Conservation (phyloP, 2,888 invertebrate genomes). For the Boloria euphrosyne region DNA sequence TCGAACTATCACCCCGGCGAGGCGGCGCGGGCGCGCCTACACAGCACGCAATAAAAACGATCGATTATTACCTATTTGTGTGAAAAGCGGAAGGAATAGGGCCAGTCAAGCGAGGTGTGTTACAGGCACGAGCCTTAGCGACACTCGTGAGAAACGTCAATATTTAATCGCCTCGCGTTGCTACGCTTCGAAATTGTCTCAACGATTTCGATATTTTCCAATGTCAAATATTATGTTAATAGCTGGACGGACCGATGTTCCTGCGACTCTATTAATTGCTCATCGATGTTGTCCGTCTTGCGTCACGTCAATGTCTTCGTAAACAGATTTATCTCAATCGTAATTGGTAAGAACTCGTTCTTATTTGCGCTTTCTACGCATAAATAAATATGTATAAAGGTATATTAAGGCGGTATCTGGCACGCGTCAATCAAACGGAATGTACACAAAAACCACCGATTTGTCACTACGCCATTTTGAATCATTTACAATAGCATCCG, state of each 20-base stretch:
- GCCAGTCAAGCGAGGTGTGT: conserved; percentile 53
- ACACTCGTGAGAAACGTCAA: conserved; percentile 80
- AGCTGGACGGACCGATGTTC: conserved; percentile 48
- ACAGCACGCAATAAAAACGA: conserved; percentile 76
- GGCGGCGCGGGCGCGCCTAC: conserved; percentile 58
- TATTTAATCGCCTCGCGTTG: conserved; percentile 70
- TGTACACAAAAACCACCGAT: conserved; percentile 72
- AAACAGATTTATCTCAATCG: conserved; percentile 72
- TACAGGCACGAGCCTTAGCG: conserved; percentile 64
- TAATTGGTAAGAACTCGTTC: conserved; percentile 70
- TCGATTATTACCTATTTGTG: conserved; percentile 82
- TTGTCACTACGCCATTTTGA: conserved; percentile 78
- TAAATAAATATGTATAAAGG: conserved; percentile 78
- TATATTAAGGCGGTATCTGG: conserved; percentile 71
- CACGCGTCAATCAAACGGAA: conserved; percentile 81
- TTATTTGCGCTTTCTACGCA: conserved; percentile 80
- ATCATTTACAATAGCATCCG: conserved; percentile 71
- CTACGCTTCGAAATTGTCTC: conserved; percentile 79
- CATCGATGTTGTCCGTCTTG: conserved; percentile 48
- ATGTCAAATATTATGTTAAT: conserved; percentile 69
- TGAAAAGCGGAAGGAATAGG: conserved; percentile 79
- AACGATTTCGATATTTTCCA: conserved; percentile 77
- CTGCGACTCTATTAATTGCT: conserved; percentile 48
- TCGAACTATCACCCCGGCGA: conserved; percentile 68
- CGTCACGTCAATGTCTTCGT: conserved; percentile 54